Conservation (phyloP, 2,888 invertebrate genomes). For the Harpalus rubripes region DNA sequence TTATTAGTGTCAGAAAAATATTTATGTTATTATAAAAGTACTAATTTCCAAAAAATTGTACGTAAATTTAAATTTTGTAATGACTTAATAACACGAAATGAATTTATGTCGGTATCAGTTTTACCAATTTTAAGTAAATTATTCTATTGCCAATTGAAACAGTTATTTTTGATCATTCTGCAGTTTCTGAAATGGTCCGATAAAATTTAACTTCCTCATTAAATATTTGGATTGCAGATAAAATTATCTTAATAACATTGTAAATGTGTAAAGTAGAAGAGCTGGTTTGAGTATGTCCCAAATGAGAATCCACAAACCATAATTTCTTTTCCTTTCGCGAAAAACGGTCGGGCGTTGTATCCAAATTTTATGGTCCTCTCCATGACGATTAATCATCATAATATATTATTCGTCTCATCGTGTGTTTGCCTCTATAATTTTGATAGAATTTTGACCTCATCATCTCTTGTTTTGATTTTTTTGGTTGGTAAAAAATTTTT, state of each 20-base stretch:
- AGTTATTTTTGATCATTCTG: no score
- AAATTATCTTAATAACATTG: background rate
- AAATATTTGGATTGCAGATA: no score
- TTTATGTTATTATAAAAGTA: no score
- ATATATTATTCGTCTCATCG: constrained; percentile 53
- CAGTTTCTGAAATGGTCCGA: no score
- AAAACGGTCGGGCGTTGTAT: constrained; percentile 25
- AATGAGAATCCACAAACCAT: background rate
- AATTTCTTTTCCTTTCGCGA: constrained; percentile 16
- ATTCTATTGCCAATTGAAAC: no score
- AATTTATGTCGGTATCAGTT: no score
- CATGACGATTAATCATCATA: constrained; percentile 40
- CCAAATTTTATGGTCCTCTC: constrained; percentile 18
- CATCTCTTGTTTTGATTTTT: constrained; percentile 41
- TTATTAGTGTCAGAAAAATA: no score
- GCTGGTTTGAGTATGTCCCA: background rate
- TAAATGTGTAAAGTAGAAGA: background rate
- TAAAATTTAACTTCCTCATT: no score
- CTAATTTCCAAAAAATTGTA: no score
- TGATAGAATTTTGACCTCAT: constrained; percentile 54
- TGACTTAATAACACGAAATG: no score
- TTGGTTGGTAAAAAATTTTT: constrained; percentile 42
- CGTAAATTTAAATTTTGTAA: no score
- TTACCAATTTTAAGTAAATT: no score
- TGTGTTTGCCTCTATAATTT: constrained; percentile 55